A percentile compares a stretch with the other conserved stretches of the same genome.
These are phyloP conservation scores for Okamejei kenojei DNA, from an alignment of 2,797 vertebrate species.

Conservation along the genomic window DNA sequence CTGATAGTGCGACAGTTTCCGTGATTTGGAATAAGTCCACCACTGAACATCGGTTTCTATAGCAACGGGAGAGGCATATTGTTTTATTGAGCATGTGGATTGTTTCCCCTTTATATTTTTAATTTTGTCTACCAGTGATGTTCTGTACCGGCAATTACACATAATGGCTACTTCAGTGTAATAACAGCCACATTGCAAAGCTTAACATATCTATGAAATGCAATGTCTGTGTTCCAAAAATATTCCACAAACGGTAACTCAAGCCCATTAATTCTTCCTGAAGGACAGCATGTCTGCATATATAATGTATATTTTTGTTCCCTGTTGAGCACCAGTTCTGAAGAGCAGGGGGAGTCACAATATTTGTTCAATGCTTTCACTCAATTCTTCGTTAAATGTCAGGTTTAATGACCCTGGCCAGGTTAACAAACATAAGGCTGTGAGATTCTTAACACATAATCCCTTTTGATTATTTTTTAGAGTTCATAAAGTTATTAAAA, in stretches of 20 bases:
- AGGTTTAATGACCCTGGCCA: not conserved
- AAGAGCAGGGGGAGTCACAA: not conserved
- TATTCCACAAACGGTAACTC: not conserved
- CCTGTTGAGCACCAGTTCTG: not conserved
- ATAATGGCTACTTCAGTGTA: slow-evolving; percentile 14
- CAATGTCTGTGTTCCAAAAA: not conserved
- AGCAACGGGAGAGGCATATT: slow-evolving; percentile 21
- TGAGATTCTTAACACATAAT: not conserved
- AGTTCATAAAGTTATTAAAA: not conserved
- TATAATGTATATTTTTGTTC: not conserved
- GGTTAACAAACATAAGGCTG: not conserved
- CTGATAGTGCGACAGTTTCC: slow-evolving; percentile 4
- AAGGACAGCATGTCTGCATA: not conserved
- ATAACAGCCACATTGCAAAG: not conserved
- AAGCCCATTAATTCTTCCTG: not conserved
- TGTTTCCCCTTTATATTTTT: slow-evolving; percentile 35
- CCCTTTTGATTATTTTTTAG: not conserved
- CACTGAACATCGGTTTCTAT: slow-evolving; percentile 23
- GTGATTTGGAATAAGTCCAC: slow-evolving; percentile 21
- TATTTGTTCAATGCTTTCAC: not conserved
- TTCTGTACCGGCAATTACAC: slow-evolving; percentile 18
- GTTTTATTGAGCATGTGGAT: slow-evolving; percentile 30
- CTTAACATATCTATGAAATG: not conserved
- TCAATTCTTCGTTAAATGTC: not conserved
- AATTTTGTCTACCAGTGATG: slow-evolving; percentile 17